These are phyloP conservation scores for Amphipyra berbera DNA, from an alignment of 2,888 invertebrate genomes.

Conservation along the genomic window DNA sequence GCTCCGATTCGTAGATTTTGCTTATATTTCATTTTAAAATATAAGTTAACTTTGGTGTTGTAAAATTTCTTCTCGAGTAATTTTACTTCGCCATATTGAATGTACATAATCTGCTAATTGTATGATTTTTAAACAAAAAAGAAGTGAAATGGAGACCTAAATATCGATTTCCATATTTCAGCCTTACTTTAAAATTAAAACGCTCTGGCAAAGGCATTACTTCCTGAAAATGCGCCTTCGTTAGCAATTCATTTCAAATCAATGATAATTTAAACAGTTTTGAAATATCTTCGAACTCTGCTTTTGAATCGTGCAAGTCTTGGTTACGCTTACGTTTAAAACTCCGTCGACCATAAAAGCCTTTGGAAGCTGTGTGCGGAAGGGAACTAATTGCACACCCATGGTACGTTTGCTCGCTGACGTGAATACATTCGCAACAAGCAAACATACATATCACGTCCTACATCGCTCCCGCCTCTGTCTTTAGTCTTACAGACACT, in stretches of 20 bases:
- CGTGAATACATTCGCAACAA: conserved; percentile 73
- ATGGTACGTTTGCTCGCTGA: conserved; percentile 76
- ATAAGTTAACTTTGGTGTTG: too few species aligned
- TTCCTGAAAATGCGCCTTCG: too few species aligned
- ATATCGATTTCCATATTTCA: too few species aligned
- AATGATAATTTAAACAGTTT: conserved; percentile 3
- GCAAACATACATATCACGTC: conserved; percentile 48
- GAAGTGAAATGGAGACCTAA: too few species aligned
- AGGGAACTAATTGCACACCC: conserved; percentile 82
- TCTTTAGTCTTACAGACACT: conserved; percentile 43
- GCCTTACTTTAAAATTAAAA: too few species aligned
- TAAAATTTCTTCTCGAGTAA: too few species aligned
- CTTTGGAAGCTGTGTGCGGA: conserved; percentile 70
- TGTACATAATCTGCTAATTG: too few species aligned
- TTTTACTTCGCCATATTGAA: too few species aligned
- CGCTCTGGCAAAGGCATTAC: too few species aligned
- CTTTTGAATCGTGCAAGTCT: conserved; percentile 53
- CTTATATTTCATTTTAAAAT: too few species aligned
- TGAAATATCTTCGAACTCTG: conserved; percentile 1
- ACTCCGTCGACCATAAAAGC: conserved; percentile 68
- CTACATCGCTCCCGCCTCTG: conserved; percentile 37
- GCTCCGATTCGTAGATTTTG: too few species aligned
- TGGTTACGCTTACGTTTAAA: conserved; percentile 66
- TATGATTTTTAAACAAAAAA: too few species aligned
- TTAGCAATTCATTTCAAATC: neutral